phyloP scores from a whole-genome alignment of 2,113 vertebrate genomes.

The Coptodon bakossiorum region DNA sequence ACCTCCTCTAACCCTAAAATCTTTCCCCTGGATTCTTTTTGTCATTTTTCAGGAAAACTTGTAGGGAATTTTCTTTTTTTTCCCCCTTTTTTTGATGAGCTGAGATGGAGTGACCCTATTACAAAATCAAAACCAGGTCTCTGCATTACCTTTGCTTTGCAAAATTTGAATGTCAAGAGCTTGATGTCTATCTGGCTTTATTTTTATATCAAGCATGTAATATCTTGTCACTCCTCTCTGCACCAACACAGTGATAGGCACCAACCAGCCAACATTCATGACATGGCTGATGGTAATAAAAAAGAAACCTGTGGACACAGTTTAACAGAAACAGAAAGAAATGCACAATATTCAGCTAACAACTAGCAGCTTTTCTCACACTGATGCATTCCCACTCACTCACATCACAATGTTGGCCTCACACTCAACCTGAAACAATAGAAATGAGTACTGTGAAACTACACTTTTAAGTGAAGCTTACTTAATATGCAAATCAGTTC shows the following conservation, averaged over 20 bases:
- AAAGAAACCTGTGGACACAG: background rate
- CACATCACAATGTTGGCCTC: background rate
- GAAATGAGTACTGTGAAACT: background rate
- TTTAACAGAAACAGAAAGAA: background rate
- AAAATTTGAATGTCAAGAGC: background rate
- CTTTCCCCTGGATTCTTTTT: background rate
- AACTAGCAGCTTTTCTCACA: background rate
- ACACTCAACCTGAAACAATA: background rate
- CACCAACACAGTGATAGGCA: background rate
- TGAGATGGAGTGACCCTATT: background rate
- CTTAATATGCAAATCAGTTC: background rate
- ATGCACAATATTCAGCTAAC: background rate
- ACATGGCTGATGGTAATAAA: background rate
- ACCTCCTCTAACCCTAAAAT: background rate
- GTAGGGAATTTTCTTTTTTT: background rate
- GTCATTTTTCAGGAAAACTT: background rate
- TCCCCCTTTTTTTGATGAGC: rapidly evolving
- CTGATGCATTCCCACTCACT: background rate
- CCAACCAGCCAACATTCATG: background rate
- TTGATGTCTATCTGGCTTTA: background rate
- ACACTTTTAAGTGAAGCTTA: background rate
- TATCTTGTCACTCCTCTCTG: background rate
- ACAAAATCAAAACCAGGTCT: background rate
- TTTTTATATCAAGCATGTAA: background rate
- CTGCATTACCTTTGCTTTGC: background rate